phyloP scores from a whole-genome alignment of 2,888 invertebrate species.

The Calameuta pallipes region DNA sequence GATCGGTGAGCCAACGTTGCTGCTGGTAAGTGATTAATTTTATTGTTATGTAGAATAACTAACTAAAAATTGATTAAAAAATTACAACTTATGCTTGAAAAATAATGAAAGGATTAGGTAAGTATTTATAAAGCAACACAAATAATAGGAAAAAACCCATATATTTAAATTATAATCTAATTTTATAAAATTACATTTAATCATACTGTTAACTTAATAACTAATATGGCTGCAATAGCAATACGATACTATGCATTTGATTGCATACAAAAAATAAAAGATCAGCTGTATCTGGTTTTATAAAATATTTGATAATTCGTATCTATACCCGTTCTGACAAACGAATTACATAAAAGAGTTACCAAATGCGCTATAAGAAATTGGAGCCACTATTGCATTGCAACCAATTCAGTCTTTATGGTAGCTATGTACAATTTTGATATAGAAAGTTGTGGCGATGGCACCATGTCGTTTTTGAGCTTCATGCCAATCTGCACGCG shows the following conservation, averaged over 20 bases:
- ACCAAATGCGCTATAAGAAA: neutral
- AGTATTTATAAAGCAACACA: neutral
- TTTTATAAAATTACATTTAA: slow-evolving; percentile 3
- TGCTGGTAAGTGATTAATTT: slow-evolving; percentile 42
- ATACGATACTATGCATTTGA: neutral
- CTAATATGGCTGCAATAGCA: slow-evolving; percentile 4
- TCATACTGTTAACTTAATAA: neutral
- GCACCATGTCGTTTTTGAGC: slow-evolving; percentile 3
- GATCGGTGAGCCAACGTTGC: slow-evolving; percentile 42
- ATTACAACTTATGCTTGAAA: neutral
- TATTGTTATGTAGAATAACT: neutral
- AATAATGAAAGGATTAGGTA: neutral
- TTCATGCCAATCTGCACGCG: neutral
- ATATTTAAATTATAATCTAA: neutral
- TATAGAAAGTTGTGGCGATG: neutral
- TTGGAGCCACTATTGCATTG: neutral
- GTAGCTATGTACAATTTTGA: slow-evolving; percentile 16
- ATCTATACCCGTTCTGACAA: neutral
- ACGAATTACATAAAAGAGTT: neutral
- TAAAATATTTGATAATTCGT: neutral
- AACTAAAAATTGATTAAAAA: neutral
- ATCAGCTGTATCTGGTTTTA: neutral
- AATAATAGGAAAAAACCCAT: neutral
- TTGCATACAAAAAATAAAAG: neutral
- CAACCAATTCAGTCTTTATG: slow-evolving; percentile 2